Evolutionary conservation across 2,888 invertebrate genomes (phyloP).

Genomic region (Entomobrya proxima): DNA sequence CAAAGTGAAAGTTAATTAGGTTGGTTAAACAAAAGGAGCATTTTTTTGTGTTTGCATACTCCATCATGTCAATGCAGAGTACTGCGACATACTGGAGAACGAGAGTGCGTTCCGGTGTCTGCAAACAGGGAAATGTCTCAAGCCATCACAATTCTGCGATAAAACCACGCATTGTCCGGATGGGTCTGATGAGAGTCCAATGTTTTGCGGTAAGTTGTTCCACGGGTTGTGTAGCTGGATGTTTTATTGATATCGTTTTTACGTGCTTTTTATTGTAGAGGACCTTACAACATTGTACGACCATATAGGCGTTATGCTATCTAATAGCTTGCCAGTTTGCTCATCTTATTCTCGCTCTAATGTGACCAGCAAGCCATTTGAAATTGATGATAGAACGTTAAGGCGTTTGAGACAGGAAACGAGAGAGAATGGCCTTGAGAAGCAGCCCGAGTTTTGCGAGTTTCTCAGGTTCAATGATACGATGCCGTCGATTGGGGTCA

Average conservation of each 20-base stretch:
- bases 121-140: conserved; percentile 39
- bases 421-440: not conserved
- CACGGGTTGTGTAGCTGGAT: not conserved
- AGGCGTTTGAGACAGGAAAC: not conserved
- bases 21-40: not conserved
- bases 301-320: not conserved
- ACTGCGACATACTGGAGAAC: not conserved
- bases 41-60: not conserved
- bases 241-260: not conserved
- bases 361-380: too few species aligned
- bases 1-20: too few species aligned
- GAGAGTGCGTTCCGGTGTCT: not conserved
- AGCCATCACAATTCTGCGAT: conserved; percentile 12
- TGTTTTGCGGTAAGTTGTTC: conserved; percentile 56
- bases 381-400: too few species aligned
- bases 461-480: not conserved
- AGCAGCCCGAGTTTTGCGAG: conserved; percentile 2
- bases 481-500: not conserved
- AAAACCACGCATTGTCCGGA: conserved; percentile 15
- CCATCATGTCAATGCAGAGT: not conserved
- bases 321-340: too few species aligned
- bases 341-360: too few species aligned
- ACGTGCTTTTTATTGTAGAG: not conserved
- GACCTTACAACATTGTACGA: not conserved
- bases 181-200: conserved; percentile 44